Conservation (phyloP, 35 echinoderm and acorn worm genomes). For the Chiridota heheva region DNA sequence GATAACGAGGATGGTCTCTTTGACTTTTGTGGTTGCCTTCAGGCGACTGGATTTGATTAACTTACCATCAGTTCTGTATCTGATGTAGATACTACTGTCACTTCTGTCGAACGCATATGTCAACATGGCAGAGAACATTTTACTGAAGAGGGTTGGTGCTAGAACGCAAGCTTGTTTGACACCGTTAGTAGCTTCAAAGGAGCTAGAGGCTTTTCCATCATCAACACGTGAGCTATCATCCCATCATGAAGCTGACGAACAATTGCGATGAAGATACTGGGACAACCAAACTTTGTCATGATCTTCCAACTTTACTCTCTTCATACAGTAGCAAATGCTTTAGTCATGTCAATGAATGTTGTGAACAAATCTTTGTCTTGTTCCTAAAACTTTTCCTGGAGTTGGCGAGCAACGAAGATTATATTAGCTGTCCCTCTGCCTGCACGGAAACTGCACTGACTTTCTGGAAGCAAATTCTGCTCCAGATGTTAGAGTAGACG, state of each 20-base stretch:
- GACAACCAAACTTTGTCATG: slow-evolving; percentile 1
- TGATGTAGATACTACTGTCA: too few species aligned
- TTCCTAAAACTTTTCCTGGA: slow-evolving; percentile 39
- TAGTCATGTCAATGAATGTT: slow-evolving; percentile 7
- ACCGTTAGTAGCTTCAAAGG: not conserved
- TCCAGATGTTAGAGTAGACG: not conserved
- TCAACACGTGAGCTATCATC: not conserved
- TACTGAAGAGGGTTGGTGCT: slow-evolving; percentile 10
- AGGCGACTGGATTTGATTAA: too few species aligned
- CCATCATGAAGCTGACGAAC: not conserved
- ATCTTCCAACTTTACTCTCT: slow-evolving; percentile 7
- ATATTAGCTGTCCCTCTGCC: slow-evolving; percentile 8
- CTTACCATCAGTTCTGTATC: too few species aligned
- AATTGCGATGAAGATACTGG: not conserved
- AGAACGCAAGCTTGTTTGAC: not conserved
- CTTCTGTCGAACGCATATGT: too few species aligned
- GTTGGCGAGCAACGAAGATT: slow-evolving; percentile 19
- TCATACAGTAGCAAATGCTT: slow-evolving; percentile 30
- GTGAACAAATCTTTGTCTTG: slow-evolving; percentile 16
- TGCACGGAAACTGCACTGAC: slow-evolving; percentile 34
- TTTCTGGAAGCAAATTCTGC: slow-evolving; percentile 7
- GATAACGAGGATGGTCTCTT: too few species aligned
- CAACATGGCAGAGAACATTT: too few species aligned
- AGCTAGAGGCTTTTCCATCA: not conserved
- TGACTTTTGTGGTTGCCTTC: too few species aligned